phyloP scores from a whole-genome alignment of 2,888 invertebrate species.

The Rhagophthalmus giganteus region DNA sequence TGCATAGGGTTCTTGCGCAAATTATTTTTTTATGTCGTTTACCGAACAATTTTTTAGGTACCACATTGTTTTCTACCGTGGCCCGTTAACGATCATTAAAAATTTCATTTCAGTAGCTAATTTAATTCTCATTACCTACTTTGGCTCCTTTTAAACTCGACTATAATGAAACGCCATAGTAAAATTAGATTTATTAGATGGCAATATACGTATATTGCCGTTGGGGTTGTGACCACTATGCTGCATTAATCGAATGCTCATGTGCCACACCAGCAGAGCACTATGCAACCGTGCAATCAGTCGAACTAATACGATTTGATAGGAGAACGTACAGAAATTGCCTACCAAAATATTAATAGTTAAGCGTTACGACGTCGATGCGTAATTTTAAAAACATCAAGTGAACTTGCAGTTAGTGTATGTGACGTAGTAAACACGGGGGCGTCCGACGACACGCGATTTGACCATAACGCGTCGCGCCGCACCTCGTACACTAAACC shows the following conservation, averaged over 20 bases:
- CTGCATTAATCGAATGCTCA: conserved; percentile 25
- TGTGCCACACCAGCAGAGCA: conserved; percentile 14
- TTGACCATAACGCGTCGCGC: conserved; percentile 41
- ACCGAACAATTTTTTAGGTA: too few relatives aligned
- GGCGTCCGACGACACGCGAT: conserved; percentile 40
- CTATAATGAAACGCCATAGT: neutral
- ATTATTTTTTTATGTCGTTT: too few relatives aligned
- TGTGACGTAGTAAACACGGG: conserved; percentile 13
- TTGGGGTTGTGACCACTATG: conserved; percentile 15
- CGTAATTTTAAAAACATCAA: too few relatives aligned
- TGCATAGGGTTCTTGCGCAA: too few relatives aligned
- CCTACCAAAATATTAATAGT: too few relatives aligned
- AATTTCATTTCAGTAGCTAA: too few relatives aligned
- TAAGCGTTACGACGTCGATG: too few relatives aligned
- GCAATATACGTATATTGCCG: conserved; percentile 12
- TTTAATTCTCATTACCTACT: too few relatives aligned
- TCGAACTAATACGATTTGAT: conserved; percentile 17
- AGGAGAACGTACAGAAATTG: conserved; percentile 11
- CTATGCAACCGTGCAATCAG: conserved; percentile 19
- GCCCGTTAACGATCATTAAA: too few relatives aligned
- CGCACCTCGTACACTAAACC: conserved; percentile 40
- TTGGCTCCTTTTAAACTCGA: neutral
- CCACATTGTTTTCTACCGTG: too few relatives aligned
- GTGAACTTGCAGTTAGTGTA: conserved; percentile 12
- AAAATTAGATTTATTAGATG: conserved; percentile 15